Conservation (phyloP, 2,113 vertebrate species). For the Bubalus kerabau region DNA sequence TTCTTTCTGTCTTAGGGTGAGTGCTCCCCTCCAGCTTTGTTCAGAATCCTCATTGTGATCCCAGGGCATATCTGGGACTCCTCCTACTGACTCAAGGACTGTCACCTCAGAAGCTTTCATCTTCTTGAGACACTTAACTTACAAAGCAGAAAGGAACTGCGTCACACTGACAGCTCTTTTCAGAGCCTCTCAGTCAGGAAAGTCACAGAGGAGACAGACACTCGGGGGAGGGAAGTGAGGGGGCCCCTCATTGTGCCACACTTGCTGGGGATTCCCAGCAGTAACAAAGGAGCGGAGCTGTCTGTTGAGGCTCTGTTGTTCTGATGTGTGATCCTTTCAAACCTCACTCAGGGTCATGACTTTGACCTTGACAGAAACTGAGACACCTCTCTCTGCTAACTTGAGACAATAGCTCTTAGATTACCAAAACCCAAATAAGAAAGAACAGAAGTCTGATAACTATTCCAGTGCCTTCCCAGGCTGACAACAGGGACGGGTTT, state of each 20-base stretch:
- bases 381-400: background rate
- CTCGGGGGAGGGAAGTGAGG: background rate
- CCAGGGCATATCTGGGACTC: background rate
- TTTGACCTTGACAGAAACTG: background rate
- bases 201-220: background rate
- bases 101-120: background rate
- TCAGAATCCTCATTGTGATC: background rate
- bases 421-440: background rate
- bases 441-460: background rate
- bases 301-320: background rate
- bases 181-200: background rate
- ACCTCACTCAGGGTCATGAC: background rate
- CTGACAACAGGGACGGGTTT: background rate
- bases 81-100: background rate
- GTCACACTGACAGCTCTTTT: background rate
- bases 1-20: background rate
- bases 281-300: background rate
- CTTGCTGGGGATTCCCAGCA: background rate
- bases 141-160: background rate
- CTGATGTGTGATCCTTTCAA: background rate
- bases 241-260: background rate
- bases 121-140: background rate
- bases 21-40: background rate
- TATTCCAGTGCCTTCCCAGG: background rate
- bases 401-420: background rate